phyloP scores from a whole-genome alignment of 1,140 invertebrate genomes.

The Cecropterus lyciades region DNA sequence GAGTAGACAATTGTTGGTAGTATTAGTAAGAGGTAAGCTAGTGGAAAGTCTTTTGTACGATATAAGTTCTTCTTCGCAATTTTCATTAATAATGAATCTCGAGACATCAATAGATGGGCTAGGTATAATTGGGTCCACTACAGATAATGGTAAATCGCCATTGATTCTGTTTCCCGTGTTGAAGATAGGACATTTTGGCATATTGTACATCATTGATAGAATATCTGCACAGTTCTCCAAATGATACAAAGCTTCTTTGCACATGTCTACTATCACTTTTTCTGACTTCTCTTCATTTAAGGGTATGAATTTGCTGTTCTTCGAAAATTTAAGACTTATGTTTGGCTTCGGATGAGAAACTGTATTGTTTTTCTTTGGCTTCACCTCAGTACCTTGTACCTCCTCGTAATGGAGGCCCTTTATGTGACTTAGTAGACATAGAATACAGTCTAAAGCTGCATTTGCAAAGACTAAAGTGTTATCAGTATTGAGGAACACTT shows the following conservation, averaged over 20 bases:
- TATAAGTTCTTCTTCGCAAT: conserved; percentile 82
- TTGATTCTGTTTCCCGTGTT: conserved; percentile 95
- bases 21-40: conserved; percentile 85
- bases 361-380: conserved; percentile 68
- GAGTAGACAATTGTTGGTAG: conserved; percentile 85
- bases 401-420: conserved; percentile 84
- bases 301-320: conserved; percentile 76
- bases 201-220: conserved; percentile 95
- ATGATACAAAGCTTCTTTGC: conserved; percentile 93
- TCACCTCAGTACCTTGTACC: conserved; percentile 64
- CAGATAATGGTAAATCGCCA: conserved; percentile 89
- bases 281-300: conserved; percentile 77
- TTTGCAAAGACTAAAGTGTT: conserved; percentile 97
- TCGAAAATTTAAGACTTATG: conserved; percentile 73
- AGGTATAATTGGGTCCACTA: conserved; percentile 94
- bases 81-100: conserved; percentile 78
- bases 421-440: conserved; percentile 91
- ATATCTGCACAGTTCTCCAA: conserved; percentile 94
- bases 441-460: conserved; percentile 95
- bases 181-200: conserved; percentile 97
- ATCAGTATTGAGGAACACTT: conserved; percentile 95
- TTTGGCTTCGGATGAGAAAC: conserved; percentile 67
- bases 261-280: conserved; percentile 88
- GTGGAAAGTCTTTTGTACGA: conserved; percentile 87
- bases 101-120: conserved; percentile 84